Base-by-base conservation (phyloP, 2,888 invertebrate genomes). In the Druceiella hillmani region DNA sequence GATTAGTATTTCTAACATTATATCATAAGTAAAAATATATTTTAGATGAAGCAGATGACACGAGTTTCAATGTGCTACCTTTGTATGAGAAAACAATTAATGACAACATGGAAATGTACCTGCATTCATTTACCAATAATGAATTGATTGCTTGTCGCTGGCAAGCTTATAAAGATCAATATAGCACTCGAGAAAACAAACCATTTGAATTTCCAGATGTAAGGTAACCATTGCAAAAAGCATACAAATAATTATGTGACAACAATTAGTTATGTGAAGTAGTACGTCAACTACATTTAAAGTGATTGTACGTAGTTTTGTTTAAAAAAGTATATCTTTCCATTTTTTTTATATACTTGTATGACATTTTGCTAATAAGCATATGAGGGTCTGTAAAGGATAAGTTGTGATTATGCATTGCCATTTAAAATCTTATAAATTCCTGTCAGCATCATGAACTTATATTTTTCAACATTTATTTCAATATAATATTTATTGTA, bases 151-250 rank as follows among this genome's bases (percentile, higher is more conserved):
- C 14, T 3, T 16, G 7, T 15, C 11, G 15, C 4, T 32, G 32
- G 32, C 17, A 32, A 5, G 9, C 3, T 3, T 32, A 13, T 12
- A 32, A 32, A 12, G 32, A 32, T n/a, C 15, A 14, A 9, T 32
- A 15, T 12, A 11, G 15, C 9, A 13, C 4, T 3, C 11, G 13
- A 5, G 9, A 4, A 12, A 13, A 13, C 29, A 4, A 29, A 3
- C 29, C 29, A n/a, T 29, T 29, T 12, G 13, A 12, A 9, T 29
- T 29, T 29, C 29, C 29, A 13, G 4, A 14, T 13, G 29, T 29
- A 4, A 29, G 4, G 29, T 29, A 13, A 4, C 13, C n/a, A n/a
- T n/a, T n/a, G n/a, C n/a, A n/a, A n/a, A n/a, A n/a, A n/a, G n/a
- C n/a, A n/a, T n/a, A n/a, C n/a, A n/a, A n/a, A n/a, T n/a, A n/a